Evolutionary conservation across 2,888 invertebrate species (phyloP), one percentile per base, ranked within the genome.

Genomic region (Strigamia maritima): DNA sequence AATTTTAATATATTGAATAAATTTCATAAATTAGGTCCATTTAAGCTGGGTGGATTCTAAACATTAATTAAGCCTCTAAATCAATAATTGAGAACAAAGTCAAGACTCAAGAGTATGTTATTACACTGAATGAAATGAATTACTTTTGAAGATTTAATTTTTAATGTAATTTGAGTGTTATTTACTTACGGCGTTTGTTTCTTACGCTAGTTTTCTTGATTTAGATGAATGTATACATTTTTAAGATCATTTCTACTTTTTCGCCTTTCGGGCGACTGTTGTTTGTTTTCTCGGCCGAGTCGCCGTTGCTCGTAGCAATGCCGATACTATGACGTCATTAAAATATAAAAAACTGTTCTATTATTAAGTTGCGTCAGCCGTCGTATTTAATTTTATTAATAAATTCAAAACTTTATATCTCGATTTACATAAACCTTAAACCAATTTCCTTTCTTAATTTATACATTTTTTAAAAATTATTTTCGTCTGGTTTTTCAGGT

Each of bases 221-320:
- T 35, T 10, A 44, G 44, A 44, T 16, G 0, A 44, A 10, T 4
- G 14, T n/a, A 16, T 1, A 14, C 54, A 54, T 54, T 54, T n/a
- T n/a, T n/a, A n/a, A n/a, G n/a, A n/a, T n/a, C n/a, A n/a, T n/a
- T n/a, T n/a, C n/a, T 28, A 28, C 14, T 26, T 28, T 70, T 35
- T 10, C 35, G 10, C 8, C 6, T 10, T 35, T 8, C 28, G 26
- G 28, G 2, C 4, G 3, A 70, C 24, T 26, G 28, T 28, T 70
- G 70, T 70, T 70, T 70, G 70, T 70, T 70, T 70, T 70, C 70
- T 70, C 70, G 26, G 28, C 28, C 12, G 12, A 65, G 24, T 22
- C 12, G 60, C 28, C 28, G 70, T 70, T 70, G 70, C 70, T 70
- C 26, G 24, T 70, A 26, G 70, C 70, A 70, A 70, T 70, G n/a